Conservation (phyloP, 2,113 vertebrate genomes). For the Rynchops niger region DNA sequence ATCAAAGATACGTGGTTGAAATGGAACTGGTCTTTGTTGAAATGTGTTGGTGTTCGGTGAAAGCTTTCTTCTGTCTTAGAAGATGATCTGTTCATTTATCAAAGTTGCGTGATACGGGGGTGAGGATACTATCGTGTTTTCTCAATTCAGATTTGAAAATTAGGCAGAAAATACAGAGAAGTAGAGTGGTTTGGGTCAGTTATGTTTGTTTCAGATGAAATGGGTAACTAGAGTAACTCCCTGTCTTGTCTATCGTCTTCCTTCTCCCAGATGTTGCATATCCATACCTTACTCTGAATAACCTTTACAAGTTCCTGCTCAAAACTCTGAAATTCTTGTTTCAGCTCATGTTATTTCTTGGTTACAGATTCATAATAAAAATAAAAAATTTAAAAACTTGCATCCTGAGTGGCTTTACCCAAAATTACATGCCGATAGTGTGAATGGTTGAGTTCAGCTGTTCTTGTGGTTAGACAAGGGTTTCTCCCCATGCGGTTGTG, state of each 20-base stretch:
- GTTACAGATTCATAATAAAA: neutral
- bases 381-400: neutral
- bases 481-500: neutral
- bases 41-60: neutral
- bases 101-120: rapidly evolving
- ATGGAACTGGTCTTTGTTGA: neutral
- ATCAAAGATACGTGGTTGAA: neutral
- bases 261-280: neutral
- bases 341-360: neutral
- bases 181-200: neutral
- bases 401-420: neutral
- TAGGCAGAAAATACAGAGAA: neutral
- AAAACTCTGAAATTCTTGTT: neutral
- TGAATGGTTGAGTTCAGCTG: neutral
- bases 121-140: neutral
- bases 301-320: neutral
- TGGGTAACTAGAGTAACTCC: neutral
- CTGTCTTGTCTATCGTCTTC: neutral
- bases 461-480: neutral
- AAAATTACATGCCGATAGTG: neutral
- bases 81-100: neutral
- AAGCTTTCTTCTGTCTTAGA: neutral
- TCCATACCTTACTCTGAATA: neutral
- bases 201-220: neutral
- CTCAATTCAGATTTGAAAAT: neutral